These are phyloP conservation scores for Alectoris magna DNA, from an alignment of 2,797 vertebrate species.

Conservation along the genomic window DNA sequence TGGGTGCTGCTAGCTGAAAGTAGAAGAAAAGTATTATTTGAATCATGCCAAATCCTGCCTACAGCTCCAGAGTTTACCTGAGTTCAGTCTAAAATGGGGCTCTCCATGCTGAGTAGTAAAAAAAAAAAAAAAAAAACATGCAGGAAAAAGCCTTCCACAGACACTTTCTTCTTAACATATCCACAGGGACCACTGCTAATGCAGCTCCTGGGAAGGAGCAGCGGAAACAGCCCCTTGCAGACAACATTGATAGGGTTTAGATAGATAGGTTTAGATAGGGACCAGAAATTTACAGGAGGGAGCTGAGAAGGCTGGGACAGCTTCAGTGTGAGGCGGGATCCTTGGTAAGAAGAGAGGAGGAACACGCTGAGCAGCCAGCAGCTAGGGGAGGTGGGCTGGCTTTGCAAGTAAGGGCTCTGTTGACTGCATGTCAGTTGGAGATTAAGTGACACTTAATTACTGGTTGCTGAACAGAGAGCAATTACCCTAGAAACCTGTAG, in stretches of 20 bases:
- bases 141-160: not conserved
- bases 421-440: not conserved
- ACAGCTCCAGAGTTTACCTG: slow-evolving; percentile 23
- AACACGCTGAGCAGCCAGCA: not conserved
- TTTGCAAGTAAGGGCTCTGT: not conserved
- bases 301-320: not conserved
- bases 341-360: not conserved
- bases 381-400: not conserved
- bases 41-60: slow-evolving; percentile 15
- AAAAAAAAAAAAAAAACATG: not conserved
- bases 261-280: not conserved
- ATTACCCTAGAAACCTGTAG: not conserved
- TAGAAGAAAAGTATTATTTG: slow-evolving; percentile 29
- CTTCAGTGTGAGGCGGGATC: not conserved
- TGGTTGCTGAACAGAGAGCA: not conserved
- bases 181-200: not conserved
- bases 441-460: not conserved
- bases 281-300: not conserved
- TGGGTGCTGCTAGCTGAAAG: slow-evolving; percentile 1
- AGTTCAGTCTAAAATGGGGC: slow-evolving; percentile 30
- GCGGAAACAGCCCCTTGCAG: not conserved
- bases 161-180: not conserved
- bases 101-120: not conserved
- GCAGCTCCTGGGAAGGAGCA: not conserved
- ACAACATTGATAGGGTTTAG: not conserved